phyloP scores from a whole-genome alignment of 2,888 invertebrate species.

The Empis stercorea region DNA sequence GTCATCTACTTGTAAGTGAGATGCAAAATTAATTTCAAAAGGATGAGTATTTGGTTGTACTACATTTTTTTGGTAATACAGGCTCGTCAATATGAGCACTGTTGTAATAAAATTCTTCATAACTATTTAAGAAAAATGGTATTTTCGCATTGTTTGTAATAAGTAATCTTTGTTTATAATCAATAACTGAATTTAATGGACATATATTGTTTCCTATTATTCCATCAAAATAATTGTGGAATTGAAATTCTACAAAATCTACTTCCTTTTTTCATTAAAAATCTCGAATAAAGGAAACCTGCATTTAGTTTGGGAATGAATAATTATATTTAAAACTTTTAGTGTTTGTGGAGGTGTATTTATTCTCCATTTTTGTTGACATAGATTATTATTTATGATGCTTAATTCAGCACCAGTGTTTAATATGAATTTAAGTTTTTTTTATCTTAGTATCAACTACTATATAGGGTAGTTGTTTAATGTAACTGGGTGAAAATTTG shows the following conservation, averaged over 20 bases:
- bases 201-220: not conserved
- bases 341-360: not conserved
- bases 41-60: not conserved
- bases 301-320: not conserved
- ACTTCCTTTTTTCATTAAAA: not conserved
- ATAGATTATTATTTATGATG: not conserved
- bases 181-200: not conserved
- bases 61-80: not conserved
- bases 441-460: not conserved
- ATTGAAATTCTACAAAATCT: not conserved
- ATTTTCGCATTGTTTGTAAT: not conserved
- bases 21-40: not conserved
- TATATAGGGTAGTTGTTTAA: not conserved
- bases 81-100: not conserved
- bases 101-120: not conserved
- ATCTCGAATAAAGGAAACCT: not conserved
- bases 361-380: not conserved
- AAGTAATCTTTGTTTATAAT: not conserved
- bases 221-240: not conserved
- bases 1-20: not conserved
- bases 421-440: not conserved
- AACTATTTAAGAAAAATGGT: not conserved
- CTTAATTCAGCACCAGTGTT: not conserved
- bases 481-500: not conserved
- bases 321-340: not conserved